Evolutionary conservation across 2,888 invertebrate species (phyloP), one percentile per base, ranked within the genome.

Genomic region (Drosophila fulvimacula): DNA sequence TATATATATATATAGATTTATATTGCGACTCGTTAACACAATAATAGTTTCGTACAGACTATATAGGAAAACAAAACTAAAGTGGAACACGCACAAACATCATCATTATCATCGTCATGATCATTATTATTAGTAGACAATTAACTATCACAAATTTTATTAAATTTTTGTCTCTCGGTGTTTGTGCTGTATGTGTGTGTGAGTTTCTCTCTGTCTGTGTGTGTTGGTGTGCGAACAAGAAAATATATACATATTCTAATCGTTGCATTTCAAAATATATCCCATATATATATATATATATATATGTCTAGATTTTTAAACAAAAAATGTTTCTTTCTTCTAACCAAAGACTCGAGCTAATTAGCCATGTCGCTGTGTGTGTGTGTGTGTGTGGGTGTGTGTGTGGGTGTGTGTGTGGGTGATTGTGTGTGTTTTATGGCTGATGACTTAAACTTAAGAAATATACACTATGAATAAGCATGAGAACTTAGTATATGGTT

Each of bases 81-180:
- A 63, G 44, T 55, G 38, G 27, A 21, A 41, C 53, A 41, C 53
- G 46, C 30, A 48, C 32, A 53, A 44, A 5, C 53, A 13, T 6
- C 27, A 41, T 17, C 17, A 39, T 32, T 48, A 53, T 34, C 21
- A 59, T 53, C 57, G 52, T 58, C 38, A 41, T 48, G 48, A 48
- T 63, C 30, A 30, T 65, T 44, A 44, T 71, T 48, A 24, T 56
- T 62, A 66, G 61, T 72, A 72, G 72, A 79, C 67, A 75, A 63
- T 76, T 73, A 72, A 73, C 78, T 81, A 82, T 83, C 83, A 83
- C 83, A 83, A 83, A 69, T 82, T 69, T 53, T 79, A 82, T 84
- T 84, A 1, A 44, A 56, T 65, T 52, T 76, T 65, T 73, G 82
- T 55, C 41, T 32, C 53, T 53, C 39, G 5, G 24, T 34, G 19